These are phyloP conservation scores for Itoplectis maculator DNA, from an alignment of 2,888 invertebrate species.

Conservation along the genomic window DNA sequence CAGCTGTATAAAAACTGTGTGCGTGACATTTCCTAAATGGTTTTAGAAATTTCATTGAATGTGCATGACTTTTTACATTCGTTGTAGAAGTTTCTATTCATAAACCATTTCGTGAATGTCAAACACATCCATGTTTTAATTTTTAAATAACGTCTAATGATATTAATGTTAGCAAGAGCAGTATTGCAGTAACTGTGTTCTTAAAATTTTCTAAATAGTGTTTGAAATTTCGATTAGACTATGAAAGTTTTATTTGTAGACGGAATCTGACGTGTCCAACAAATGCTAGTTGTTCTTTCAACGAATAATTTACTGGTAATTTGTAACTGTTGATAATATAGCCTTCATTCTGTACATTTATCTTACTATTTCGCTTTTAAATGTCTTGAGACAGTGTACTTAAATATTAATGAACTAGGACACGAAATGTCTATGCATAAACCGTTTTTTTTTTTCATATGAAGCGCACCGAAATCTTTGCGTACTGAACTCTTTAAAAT, in stretches of 20 bases:
- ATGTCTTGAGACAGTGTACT: background rate
- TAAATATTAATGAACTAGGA: background rate
- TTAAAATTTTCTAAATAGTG: background rate
- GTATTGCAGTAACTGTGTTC: background rate
- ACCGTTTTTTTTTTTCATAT: background rate
- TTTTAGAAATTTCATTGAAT: background rate
- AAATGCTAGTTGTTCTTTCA: background rate
- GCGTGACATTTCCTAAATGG: background rate
- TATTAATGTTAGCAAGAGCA: background rate
- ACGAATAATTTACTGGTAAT: background rate
- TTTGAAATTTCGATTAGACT: background rate
- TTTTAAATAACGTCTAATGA: background rate
- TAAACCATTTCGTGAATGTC: background rate
- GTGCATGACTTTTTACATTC: background rate
- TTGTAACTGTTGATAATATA: background rate
- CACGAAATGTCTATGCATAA: background rate
- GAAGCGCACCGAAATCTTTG: too few species aligned
- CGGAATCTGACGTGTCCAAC: background rate
- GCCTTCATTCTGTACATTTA: slow-evolving; percentile 8
- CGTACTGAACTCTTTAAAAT: background rate
- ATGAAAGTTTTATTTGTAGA: background rate
- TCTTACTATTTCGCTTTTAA: background rate
- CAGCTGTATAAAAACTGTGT: background rate
- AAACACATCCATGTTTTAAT: background rate
- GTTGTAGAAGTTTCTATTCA: background rate